These are phyloP conservation scores for Phasianus colchicus DNA, from an alignment of 2,113 vertebrate species.

Conservation along the genomic window DNA sequence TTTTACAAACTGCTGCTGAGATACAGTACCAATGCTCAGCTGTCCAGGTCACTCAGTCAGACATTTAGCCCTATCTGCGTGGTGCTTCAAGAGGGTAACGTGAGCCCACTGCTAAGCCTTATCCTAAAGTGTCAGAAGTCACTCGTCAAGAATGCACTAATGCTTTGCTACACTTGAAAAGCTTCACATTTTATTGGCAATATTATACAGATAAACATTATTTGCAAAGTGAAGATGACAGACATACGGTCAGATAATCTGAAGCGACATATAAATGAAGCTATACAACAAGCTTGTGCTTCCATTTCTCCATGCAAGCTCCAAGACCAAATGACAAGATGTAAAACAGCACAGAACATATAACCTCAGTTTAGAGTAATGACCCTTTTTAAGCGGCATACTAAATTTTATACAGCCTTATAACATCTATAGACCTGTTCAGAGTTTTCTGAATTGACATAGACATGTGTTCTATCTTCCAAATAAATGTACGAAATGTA, in stretches of 20 bases:
- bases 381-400: background rate
- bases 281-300: background rate
- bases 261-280: background rate
- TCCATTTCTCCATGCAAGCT: background rate
- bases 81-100: background rate
- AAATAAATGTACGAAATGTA: background rate
- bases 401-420: background rate
- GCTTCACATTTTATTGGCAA: background rate
- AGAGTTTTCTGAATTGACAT: background rate
- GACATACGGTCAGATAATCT: background rate
- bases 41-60: conserved; percentile 32
- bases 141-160: background rate
- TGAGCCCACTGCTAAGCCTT: conserved; percentile 10
- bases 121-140: background rate
- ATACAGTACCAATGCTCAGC: conserved; percentile 13
- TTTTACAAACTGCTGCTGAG: conserved; percentile 11
- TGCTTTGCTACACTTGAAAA: background rate
- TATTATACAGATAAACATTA: background rate
- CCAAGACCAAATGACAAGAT: background rate
- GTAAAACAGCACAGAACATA: background rate
- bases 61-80: background rate
- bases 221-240: background rate
- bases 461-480: background rate
- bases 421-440: background rate
- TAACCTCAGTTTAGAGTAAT: fast-evolving